Evolutionary conservation across 2,888 invertebrate genomes (phyloP).

Genomic region (Leucoptera coffeella): DNA sequence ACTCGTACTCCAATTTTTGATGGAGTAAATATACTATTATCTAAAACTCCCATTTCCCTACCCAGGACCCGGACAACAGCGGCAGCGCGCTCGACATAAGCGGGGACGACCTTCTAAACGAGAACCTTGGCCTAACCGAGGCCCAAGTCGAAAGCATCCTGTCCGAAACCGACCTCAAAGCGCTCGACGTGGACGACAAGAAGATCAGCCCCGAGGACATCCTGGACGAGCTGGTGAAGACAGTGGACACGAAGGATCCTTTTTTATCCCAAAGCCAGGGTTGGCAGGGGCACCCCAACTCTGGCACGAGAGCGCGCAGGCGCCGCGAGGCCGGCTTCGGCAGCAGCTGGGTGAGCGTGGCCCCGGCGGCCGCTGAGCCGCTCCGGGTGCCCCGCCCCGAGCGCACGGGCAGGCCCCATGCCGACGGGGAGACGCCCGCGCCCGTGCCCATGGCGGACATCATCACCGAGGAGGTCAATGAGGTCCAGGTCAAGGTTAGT

Average conservation of each 20-base stretch:
- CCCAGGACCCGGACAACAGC: slow-evolving; percentile 13
- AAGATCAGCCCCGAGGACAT: slow-evolving; percentile 19
- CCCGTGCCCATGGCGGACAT: slow-evolving; percentile 15
- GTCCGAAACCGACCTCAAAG: slow-evolving; percentile 25
- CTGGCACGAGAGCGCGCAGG: slow-evolving; percentile 24
- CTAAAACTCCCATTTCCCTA: too few relatives aligned
- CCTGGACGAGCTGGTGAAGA: slow-evolving; percentile 18
- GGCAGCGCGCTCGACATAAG: slow-evolving; percentile 15
- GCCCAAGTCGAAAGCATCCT: slow-evolving; percentile 31
- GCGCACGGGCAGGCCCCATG: slow-evolving; percentile 2
- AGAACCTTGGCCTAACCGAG: slow-evolving; percentile 27
- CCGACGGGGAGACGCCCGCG: slow-evolving; percentile 9
- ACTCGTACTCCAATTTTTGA: too few relatives aligned
- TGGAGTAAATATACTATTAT: too few relatives aligned
- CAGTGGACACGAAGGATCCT: slow-evolving; percentile 23
- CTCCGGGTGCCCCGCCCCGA: slow-evolving; percentile 1
- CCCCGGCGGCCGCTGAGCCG: slow-evolving; percentile 9
- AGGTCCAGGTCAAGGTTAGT: slow-evolving; percentile 11
- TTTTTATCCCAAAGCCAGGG: slow-evolving; percentile 45
- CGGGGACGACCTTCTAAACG: slow-evolving; percentile 18
- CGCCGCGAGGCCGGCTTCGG: slow-evolving; percentile 19
- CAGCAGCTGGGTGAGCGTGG: slow-evolving; percentile 19
- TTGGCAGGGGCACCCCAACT: slow-evolving; percentile 27
- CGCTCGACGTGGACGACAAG: slow-evolving; percentile 14
- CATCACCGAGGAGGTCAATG: slow-evolving; percentile 25